Conservation (phyloP, 1,140 invertebrate genomes). For the Heterodera carotae region DNA sequence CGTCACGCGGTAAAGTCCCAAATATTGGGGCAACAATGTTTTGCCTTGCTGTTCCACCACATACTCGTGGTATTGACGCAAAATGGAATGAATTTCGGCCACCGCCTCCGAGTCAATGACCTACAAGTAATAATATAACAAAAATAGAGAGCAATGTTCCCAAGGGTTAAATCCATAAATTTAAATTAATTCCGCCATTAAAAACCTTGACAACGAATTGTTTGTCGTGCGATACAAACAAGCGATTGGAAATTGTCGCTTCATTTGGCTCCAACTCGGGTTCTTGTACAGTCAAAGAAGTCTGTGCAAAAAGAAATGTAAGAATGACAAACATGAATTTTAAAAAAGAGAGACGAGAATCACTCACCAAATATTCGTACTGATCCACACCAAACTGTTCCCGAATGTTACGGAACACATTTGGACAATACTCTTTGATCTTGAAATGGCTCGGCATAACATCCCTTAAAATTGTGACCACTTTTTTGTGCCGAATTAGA, state of each 20-base stretch:
- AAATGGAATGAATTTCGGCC: constrained; percentile 94
- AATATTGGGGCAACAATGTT: constrained; percentile 92
- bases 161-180: no score
- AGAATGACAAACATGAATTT: constrained; percentile 24
- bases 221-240: constrained; percentile 92
- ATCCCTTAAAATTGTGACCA: constrained; percentile 79
- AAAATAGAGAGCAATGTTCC: not conserved
- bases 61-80: constrained; percentile 93
- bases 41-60: constrained; percentile 95
- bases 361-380: constrained; percentile 80
- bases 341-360: not conserved
- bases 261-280: constrained; percentile 79
- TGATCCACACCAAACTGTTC: constrained; percentile 97
- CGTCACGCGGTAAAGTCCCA: constrained; percentile 95
- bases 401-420: constrained; percentile 94
- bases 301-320: constrained; percentile 62
- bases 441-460: constrained; percentile 99
- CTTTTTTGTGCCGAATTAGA: no score
- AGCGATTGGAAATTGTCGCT: constrained; percentile 81
- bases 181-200: no score
- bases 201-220: constrained; percentile 84
- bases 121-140: not conserved
- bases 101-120: constrained; percentile 91
- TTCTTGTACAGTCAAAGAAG: constrained; percentile 75
- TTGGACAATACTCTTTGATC: constrained; percentile 98